Base-by-base conservation (phyloP, 2,888 invertebrate species). In the Celastrina argiolus region DNA sequence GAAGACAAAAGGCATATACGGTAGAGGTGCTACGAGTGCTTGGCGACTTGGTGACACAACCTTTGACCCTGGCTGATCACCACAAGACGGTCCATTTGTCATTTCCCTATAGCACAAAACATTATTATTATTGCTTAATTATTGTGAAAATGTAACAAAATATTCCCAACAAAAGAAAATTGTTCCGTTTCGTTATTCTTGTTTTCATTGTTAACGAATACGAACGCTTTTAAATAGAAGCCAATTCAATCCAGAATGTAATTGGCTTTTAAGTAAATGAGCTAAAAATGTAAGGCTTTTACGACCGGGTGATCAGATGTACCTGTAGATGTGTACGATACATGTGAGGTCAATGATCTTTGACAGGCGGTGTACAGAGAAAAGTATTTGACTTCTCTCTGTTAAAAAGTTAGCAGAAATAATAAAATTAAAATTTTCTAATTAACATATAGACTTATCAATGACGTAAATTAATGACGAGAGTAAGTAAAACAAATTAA, bases 191-290 rank as follows among this genome's bases (percentile, higher is more conserved):
- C 51, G 51, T 51, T 51, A 26, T 51, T 51, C 22, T 51, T 51
- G 22, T 51, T 5, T 26, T 51, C 51, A 51, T 51, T 51, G 22
- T 51, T 26, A 51, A 51, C 51, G 51, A 51, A 51, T 51, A 26
- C 51, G 51, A 51, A 51, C 51, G 51, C 51, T 51, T 51, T 51
- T 51, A 51, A 51, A 51, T 22, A 51, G 51, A 51, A 51, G 51
- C 22, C 22, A 51, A 14, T 51, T 51, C 51, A 51, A 51, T 51
- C 26, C 22, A 51, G 51, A 51, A 51, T 51, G 51, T 51, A 51
- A 51, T 51, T 51, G 51, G 51, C 51, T 51, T 51, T 51, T 51
- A 51, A 51, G 22, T 51, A 51, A 51, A 51, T 51, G 26, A 51
- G 51, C 51, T 51, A 51, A 51, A 51, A 51, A 51, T 51, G 22